Evolutionary conservation across 1,140 invertebrate species (phyloP).

Genomic region (Conus ventricosus): DNA sequence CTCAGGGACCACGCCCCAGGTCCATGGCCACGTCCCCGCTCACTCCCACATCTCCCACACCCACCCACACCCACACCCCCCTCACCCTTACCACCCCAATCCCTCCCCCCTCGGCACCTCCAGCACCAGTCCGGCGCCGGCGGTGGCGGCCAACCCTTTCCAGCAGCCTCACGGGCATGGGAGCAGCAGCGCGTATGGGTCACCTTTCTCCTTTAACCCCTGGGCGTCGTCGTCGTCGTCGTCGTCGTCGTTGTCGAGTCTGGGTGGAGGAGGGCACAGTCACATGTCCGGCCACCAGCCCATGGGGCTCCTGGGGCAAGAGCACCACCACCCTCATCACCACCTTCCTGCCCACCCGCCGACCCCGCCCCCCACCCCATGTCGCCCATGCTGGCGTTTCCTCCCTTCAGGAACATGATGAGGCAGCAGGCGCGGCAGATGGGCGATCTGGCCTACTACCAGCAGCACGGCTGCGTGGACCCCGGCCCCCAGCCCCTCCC

Average conservation of each 20-base stretch:
- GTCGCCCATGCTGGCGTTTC: background rate
- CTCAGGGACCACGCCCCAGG: background rate
- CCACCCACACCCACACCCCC: too few relatives aligned
- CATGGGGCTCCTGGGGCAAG: background rate
- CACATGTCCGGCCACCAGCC: background rate
- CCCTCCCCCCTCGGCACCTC: background rate
- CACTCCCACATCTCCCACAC: too few relatives aligned
- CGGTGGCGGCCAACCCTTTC: too few relatives aligned
- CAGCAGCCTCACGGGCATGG: too few relatives aligned
- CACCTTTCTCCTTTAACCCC: too few relatives aligned
- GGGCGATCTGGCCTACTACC: conserved; percentile 17
- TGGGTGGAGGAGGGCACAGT: background rate
- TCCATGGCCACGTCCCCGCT: background rate
- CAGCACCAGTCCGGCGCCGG: background rate
- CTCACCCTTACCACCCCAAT: too few relatives aligned
- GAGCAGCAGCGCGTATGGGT: too few relatives aligned
- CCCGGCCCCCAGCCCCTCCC: background rate
- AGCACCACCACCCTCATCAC: background rate
- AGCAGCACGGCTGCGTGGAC: conserved; percentile 13
- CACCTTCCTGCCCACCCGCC: background rate
- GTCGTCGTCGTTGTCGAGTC: too few relatives aligned
- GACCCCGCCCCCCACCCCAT: background rate
- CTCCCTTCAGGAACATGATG: background rate
- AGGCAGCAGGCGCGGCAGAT: background rate
- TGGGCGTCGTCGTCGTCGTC: too few relatives aligned